These are phyloP conservation scores for Orbicella faveolata DNA, from an alignment of 64 coral and sea anemone genomes.

Conservation along the genomic window DNA sequence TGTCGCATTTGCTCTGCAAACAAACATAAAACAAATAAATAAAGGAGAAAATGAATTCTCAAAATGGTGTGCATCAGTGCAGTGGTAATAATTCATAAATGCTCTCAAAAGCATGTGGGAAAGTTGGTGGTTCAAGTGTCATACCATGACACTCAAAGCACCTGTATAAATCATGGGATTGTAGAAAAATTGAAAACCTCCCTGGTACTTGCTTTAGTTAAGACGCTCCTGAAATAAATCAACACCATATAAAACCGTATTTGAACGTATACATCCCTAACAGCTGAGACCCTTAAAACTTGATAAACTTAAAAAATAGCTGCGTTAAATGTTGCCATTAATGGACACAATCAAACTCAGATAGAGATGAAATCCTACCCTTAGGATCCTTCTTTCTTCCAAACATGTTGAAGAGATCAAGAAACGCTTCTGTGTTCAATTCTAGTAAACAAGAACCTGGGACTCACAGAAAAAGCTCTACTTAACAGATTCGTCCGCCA, in stretches of 20 bases:
- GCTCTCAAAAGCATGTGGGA: too few relatives aligned
- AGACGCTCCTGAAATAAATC: too few relatives aligned
- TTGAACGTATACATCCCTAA: too few relatives aligned
- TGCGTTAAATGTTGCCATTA: too few relatives aligned
- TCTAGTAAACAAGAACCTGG: neutral
- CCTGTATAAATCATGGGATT: neutral
- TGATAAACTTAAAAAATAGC: too few relatives aligned
- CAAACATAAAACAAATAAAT: constrained; percentile 3
- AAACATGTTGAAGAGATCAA: constrained; percentile 8
- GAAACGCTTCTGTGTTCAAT: neutral
- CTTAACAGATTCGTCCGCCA: neutral
- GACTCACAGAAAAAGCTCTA: neutral
- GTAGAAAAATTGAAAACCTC: neutral
- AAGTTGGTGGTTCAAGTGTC: too few relatives aligned
- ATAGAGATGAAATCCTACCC: neutral
- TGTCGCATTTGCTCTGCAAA: constrained; percentile 89
- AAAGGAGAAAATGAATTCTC: too few relatives aligned
- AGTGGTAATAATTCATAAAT: too few relatives aligned
- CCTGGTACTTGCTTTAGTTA: neutral
- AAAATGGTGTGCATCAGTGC: too few relatives aligned
- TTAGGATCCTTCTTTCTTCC: constrained; percentile 29
- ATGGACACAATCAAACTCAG: too few relatives aligned
- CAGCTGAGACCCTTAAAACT: too few relatives aligned
- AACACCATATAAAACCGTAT: too few relatives aligned
- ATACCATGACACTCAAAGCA: neutral